Conservation (phyloP, 2,797 vertebrate species). For the Gymnocypris eckloni region DNA sequence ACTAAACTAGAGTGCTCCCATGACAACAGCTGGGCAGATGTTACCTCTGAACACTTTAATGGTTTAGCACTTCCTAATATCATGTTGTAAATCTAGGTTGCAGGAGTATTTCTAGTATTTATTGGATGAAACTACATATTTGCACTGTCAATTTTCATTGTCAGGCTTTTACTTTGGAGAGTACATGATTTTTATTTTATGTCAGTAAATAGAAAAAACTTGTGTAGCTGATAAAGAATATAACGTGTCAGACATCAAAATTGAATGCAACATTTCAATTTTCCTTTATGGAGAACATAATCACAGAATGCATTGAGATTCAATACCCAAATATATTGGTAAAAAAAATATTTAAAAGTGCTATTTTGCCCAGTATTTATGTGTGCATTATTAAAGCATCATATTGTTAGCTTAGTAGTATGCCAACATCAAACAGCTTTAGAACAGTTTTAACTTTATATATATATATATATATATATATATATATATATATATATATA, state of each 20-base stretch:
- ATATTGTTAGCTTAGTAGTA: neutral
- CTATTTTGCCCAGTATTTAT: neutral
- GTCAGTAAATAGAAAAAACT: neutral
- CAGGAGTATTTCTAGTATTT: conserved; percentile 6
- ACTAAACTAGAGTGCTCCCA: conserved; percentile 17
- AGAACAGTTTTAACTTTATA: neutral
- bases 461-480: too few relatives aligned
- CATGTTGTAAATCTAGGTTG: conserved; percentile 3
- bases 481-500: too few relatives aligned
- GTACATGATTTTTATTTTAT: neutral
- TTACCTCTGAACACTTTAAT: neutral
- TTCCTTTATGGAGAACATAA: neutral
- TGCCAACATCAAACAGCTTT: neutral
- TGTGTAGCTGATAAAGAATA: neutral
- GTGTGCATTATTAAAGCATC: neutral
- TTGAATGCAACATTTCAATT: neutral
- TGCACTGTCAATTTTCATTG: neutral
- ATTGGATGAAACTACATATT: neutral
- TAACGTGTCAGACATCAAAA: neutral
- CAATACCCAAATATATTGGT: neutral
- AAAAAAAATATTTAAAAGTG: neutral
- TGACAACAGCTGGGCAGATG: conserved; percentile 24
- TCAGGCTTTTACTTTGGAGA: neutral
- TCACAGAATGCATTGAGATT: neutral
- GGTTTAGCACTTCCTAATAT: conserved; percentile 8